These are phyloP conservation scores for Bos javanicus DNA, from an alignment of 2,113 vertebrate species.

Conservation along the genomic window DNA sequence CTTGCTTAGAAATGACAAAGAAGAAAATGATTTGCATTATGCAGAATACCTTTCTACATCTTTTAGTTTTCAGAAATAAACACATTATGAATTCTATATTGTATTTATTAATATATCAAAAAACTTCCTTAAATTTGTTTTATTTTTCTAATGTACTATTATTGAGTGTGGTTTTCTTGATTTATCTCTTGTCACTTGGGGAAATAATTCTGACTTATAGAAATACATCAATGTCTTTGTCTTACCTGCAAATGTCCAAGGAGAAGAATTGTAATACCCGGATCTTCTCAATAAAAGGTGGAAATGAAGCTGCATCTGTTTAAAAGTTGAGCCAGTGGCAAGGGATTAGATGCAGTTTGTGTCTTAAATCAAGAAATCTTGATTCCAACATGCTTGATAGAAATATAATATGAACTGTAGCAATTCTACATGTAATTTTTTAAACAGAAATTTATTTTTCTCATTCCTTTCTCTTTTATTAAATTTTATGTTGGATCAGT, in stretches of 20 bases:
- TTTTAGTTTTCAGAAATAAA: background rate
- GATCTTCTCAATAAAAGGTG: slow-evolving; percentile 88
- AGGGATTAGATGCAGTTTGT: background rate
- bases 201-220: background rate
- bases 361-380: background rate
- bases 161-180: background rate
- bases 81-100: background rate
- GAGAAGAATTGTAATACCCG: slow-evolving; percentile 88
- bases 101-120: background rate
- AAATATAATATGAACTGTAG: background rate
- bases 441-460: background rate
- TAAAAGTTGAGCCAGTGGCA: slow-evolving; percentile 21
- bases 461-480: background rate
- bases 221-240: background rate
- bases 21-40: background rate
- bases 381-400: background rate
- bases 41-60: background rate
- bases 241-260: slow-evolving; percentile 96
- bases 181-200: background rate
- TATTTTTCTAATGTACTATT: background rate
- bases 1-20: background rate
- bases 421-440: background rate
- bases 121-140: background rate
- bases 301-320: slow-evolving; percentile 91
- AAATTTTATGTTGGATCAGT: background rate